A percentile compares a stretch with the other conserved stretches of the same genome.
Conservation (phyloP, 2,888 invertebrate species). For the Zygogramma bicolorata region DNA sequence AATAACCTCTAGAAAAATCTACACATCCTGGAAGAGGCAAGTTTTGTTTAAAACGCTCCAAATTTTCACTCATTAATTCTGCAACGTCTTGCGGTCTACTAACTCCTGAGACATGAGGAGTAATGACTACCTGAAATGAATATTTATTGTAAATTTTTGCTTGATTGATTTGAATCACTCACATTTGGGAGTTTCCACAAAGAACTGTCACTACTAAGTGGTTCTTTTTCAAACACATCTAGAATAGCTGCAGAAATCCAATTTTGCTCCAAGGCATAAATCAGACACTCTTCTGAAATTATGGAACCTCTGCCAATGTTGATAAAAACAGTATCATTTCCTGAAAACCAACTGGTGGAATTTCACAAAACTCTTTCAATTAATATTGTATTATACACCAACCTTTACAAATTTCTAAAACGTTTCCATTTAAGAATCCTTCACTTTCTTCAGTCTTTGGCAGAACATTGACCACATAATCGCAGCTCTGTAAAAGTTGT, state of each 20-base stretch:
- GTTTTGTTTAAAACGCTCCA: constrained; percentile 61
- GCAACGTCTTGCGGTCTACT: constrained; percentile 66
- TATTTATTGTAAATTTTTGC: constrained; percentile 13
- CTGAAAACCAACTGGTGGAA: constrained; percentile 43
- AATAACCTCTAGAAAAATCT: constrained; percentile 66
- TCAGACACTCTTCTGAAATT: constrained; percentile 68
- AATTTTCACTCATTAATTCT: constrained; percentile 66
- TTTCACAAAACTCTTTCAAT: no score
- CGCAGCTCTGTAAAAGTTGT: constrained; percentile 66
- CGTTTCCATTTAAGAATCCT: constrained; percentile 67
- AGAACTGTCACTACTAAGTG: constrained; percentile 66
- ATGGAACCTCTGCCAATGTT: constrained; percentile 72
- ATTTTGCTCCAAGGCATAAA: constrained; percentile 68
- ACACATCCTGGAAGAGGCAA: constrained; percentile 62
- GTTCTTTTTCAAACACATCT: constrained; percentile 71
- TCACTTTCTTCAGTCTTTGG: constrained; percentile 69
- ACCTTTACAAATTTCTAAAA: constrained; percentile 67
- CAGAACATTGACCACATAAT: constrained; percentile 70
- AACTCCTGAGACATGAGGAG: constrained; percentile 66
- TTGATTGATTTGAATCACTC: constrained; percentile 28
- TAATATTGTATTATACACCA: constrained; percentile 22
- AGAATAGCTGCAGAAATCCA: constrained; percentile 71
- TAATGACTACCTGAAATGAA: constrained; percentile 50
- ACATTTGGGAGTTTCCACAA: constrained; percentile 70
- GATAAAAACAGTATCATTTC: constrained; percentile 68